A percentile compares a stretch with the other conserved stretches of the same genome.
Evolutionary conservation across 2,113 vertebrate genomes (phyloP).

Genomic region (Isichthys henryi): DNA sequence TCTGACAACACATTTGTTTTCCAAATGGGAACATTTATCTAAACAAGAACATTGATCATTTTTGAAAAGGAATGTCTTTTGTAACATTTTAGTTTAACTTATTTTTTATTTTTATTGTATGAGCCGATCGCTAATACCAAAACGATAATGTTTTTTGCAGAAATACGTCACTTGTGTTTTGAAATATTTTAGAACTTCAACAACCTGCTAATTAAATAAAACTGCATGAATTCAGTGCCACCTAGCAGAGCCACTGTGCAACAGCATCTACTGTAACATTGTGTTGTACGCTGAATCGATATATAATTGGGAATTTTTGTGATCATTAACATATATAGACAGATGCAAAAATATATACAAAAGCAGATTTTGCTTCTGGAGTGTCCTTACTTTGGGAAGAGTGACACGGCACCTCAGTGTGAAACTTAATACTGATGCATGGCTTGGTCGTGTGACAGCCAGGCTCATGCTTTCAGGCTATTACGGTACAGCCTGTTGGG

Average conservation of each 20-base stretch:
- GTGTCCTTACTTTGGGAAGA: not conserved
- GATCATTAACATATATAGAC: not conserved
- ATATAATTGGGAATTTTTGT: not conserved
- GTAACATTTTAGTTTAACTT: not conserved
- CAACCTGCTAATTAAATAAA: not conserved
- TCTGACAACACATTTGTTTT: not conserved
- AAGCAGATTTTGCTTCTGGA: not conserved
- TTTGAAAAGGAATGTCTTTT: not conserved
- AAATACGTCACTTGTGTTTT: not conserved
- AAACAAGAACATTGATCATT: not conserved
- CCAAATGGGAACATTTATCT: not conserved
- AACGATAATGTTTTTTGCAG: not conserved
- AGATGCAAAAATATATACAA: not conserved
- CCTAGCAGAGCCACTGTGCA: constrained; percentile 8
- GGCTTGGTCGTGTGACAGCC: not conserved
- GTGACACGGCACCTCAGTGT: not conserved
- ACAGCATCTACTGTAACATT: not conserved
- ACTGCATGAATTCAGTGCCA: not conserved
- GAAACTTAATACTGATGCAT: not conserved
- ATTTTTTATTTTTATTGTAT: not conserved
- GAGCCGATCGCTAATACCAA: not conserved
- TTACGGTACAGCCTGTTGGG: not conserved
- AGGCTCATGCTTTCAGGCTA: not conserved
- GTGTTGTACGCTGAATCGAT: not conserved
- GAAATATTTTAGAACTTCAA: not conserved